Base-by-base conservation (phyloP, 1,140 invertebrate species). In the Cyphomyrmex costatus region DNA sequence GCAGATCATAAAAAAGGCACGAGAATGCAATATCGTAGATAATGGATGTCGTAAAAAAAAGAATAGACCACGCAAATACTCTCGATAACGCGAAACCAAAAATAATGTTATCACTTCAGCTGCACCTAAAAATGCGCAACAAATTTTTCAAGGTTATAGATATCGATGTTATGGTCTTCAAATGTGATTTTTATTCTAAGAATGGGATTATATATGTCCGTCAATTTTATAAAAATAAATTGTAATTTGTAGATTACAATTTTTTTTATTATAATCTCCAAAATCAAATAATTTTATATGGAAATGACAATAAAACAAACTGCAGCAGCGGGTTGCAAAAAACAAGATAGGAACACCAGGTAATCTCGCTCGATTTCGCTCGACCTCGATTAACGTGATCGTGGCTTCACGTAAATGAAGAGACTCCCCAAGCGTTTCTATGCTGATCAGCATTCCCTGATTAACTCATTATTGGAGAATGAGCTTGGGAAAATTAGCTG, bases 391-490 rank as follows among this genome's bases (percentile, higher is more conserved):
- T 63, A 51, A 33, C 63, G 63, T 14, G 19, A 70, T 71, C 30
- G n/a, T 16, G 49, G 42, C 21, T 78, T 65, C 2, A 46, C 24
- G 76, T 58, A 80, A 80, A 80, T 56, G 49, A 70, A 70, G 49
- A 16, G 46, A 36, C 12, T 30, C 7, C 10, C 49, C n/a, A 19
- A 70, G 36, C 33, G 65, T 71, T 70, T 56, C 33, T 56, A 58
- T 16, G 51, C 66, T 60, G 51, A 82, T 82, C 19, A 71, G 3
- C 19, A 46, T 73, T 30, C 14, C 3, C 14, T 27, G 68, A 74
- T 73, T 74, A 74, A 61, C 24, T 83, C 78, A 71, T 58, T 82
- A 73, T n/a, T 14, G 66, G 33, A 33, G 33, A 70, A 56, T 10
- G 65, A 80, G 21, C 2, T 56, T 8, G n/a, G 0, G 10, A 24